Base-by-base conservation (phyloP, 1,140 invertebrate species). In the Coelopa frigida region DNA sequence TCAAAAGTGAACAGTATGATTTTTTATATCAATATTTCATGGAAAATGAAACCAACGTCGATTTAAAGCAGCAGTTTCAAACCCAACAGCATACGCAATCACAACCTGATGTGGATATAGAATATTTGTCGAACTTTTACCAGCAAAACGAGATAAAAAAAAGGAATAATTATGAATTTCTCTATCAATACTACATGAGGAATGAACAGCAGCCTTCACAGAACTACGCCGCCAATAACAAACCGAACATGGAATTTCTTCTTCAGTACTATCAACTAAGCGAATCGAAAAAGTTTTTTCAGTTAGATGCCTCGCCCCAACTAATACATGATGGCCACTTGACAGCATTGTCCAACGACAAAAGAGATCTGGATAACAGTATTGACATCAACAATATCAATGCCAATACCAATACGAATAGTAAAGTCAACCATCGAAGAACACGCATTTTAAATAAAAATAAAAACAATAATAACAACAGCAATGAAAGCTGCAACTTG, bases 251-350 rank as follows among this genome's bases (percentile, higher is more conserved):
- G 29, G 67, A 70, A 21, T 68, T 64, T 45, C 40, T 70, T 10
- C 38, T 60, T 5, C 67, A 70, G 46, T 70, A 60, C 24, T 70
- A 69, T 46, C 66, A 70, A 52, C 42, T 70, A 5, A 63, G 58
- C 24, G 66, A 70, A 50, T 70, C 61, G 8, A 69, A 70, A 54
- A 68, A 65, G 58, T 68, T 66, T 68, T 68, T 68, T 66, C 65
- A 68, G 54, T 64, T 68, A 64, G 54, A 58, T 55, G 65, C 65
- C 61, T 68, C 65, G 60, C 60, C 60, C 50, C 54, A 56, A 58
- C 44, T 31, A 56, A 57, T 51, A 51, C 52, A 52, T 65, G 64
- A 65, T 63, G 26, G n/a, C n/a, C 22, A 33, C 29, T 35, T 18
- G 21, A 21, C 15, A n/a, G 21, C 22, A 42, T 15, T 20, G 18